Conservation (phyloP, 2,888 invertebrate genomes). For the Lepeophtheirus nordmannii region DNA sequence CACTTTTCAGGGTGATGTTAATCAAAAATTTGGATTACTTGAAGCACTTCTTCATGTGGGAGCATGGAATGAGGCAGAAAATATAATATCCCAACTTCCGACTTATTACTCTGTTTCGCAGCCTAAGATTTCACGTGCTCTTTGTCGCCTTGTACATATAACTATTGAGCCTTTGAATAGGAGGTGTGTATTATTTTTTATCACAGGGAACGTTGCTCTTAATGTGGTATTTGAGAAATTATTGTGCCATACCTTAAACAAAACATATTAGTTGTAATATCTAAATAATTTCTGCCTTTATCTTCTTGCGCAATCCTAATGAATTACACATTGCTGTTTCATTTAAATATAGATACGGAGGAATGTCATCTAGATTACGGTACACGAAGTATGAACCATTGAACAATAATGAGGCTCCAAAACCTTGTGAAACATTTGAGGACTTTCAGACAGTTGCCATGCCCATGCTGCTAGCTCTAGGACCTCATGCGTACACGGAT, state of each 20-base stretch:
- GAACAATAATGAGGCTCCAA: conserved; percentile 41
- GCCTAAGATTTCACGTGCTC: conserved; percentile 56
- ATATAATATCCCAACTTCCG: conserved; percentile 64
- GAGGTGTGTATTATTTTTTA: conserved; percentile 42
- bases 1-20: conserved; percentile 38
- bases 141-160: conserved; percentile 63
- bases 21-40: conserved; percentile 86
- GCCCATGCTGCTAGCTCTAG: conserved; percentile 68
- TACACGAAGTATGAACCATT: conserved; percentile 41
- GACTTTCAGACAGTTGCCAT: conserved; percentile 59
- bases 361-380: not conserved
- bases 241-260: too few species aligned
- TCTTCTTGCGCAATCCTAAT: too few species aligned
- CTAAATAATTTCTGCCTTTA: too few species aligned
- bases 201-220: not conserved
- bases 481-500: conserved; percentile 72
- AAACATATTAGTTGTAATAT: too few species aligned
- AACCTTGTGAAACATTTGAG: conserved; percentile 49
- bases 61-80: conserved; percentile 72
- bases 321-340: not conserved
- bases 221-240: not conserved
- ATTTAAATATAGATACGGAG: not conserved
- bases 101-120: conserved; percentile 59
- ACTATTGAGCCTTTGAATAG: conserved; percentile 73
- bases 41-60: conserved; percentile 73